Evolutionary conservation across 2,113 vertebrate species (phyloP).

Genomic region (Piliocolobus tephrosceles): DNA sequence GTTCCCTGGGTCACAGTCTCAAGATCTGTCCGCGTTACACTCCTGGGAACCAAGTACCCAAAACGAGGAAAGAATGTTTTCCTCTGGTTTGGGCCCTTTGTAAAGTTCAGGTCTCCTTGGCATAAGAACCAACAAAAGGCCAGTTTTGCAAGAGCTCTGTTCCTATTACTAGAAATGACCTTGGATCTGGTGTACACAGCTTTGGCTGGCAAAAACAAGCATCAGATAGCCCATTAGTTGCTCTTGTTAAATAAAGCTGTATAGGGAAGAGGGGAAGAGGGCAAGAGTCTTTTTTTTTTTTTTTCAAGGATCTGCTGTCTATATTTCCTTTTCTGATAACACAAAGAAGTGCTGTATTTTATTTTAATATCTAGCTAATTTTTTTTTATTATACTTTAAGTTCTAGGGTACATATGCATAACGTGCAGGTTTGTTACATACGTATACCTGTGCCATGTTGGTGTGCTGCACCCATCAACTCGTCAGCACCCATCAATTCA

Average conservation of each 20-base stretch:
- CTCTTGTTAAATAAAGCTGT: neutral
- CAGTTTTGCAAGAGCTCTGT: no score
- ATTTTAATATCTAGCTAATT: no score
- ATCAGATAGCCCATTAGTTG: no score
- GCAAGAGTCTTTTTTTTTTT: neutral
- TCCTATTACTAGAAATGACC: neutral
- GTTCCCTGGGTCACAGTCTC: neutral
- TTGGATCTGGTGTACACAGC: neutral
- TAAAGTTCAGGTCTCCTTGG: neutral
- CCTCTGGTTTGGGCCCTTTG: neutral
- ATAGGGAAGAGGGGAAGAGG: neutral
- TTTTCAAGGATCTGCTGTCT: no score
- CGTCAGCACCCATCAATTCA: no score
- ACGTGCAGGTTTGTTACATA: no score
- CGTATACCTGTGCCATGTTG: no score
- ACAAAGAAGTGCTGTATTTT: no score
- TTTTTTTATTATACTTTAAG: no score
- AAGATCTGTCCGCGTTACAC: neutral
- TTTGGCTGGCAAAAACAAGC: neutral
- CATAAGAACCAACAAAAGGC: neutral
- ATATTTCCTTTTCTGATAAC: no score
- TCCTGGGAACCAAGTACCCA: rapidly evolving
- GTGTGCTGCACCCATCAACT: no score
- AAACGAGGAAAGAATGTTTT: neutral
- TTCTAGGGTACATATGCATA: no score